Evolutionary conservation across 1,140 invertebrate species (phyloP).

Genomic region (Lordiphosa stackelbergi): DNA sequence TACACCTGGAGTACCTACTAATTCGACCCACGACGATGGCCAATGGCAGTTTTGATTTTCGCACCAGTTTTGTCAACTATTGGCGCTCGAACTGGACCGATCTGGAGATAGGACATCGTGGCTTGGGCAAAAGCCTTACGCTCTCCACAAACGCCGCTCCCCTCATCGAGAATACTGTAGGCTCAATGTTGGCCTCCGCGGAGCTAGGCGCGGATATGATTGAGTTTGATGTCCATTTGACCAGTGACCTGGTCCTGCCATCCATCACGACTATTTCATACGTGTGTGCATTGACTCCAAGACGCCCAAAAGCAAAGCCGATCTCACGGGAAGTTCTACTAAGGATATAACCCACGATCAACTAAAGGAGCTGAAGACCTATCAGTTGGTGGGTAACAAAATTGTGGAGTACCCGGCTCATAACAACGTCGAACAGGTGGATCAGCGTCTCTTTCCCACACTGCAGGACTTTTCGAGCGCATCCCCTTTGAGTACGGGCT

Average conservation of each 20-base stretch:
- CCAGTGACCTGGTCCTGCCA: constrained; percentile 95
- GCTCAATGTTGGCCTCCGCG: constrained; percentile 91
- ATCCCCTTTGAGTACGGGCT: constrained; percentile 89
- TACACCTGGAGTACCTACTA: constrained; percentile 80
- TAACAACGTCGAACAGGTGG: constrained; percentile 79
- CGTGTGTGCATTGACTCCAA: constrained; percentile 92
- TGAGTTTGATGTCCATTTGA: constrained; percentile 97
- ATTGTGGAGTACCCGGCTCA: constrained; percentile 72
- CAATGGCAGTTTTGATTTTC: constrained; percentile 85
- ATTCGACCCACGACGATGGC: constrained; percentile 86
- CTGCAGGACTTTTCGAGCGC: constrained; percentile 87
- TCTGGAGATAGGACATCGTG: constrained; percentile 94
- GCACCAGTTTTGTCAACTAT: constrained; percentile 87
- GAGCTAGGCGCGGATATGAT: constrained; percentile 94
- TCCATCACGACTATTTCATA: constrained; percentile 96
- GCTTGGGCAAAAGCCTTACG: constrained; percentile 84
- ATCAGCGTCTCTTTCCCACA: constrained; percentile 95
- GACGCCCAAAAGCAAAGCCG: constrained; percentile 84
- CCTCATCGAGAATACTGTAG: constrained; percentile 95
- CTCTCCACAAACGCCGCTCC: constrained; percentile 82
- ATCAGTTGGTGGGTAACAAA: constrained; percentile 62
- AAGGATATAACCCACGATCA: constrained; percentile 94
- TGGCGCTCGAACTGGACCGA: constrained; percentile 91
- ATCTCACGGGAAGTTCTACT: constrained; percentile 89
- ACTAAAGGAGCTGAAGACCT: constrained; percentile 88